Base-by-base conservation (phyloP, 2,113 vertebrate genomes). In the Antigone vipio region DNA sequence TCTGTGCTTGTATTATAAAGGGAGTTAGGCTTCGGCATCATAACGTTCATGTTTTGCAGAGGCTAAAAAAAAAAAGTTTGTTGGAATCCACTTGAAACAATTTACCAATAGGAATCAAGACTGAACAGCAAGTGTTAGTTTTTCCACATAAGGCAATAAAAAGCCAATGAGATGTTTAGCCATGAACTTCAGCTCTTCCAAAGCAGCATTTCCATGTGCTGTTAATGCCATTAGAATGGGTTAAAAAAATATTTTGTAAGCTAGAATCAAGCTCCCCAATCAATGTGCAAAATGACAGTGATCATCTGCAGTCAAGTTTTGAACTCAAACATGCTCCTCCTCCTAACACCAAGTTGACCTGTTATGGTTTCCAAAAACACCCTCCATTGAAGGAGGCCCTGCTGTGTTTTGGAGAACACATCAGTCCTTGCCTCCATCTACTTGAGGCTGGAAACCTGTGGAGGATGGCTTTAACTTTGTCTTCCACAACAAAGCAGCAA, bases 1-100 rank as follows among this genome's bases (percentile, higher is more conserved):
- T 98, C 95, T 95, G 98, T 98, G 97, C 98, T 98, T 97, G 98
- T 98, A 93, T 98, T 94, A 91, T 98, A 98, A 96, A 98, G 97
- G 78, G 98, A 94, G 82, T 96, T 97, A 74, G 97, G 97, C 94
- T 98, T 97, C 69, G 99, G 97, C 82, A 99, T 97, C 97, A 98
- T 97, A 27, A 95, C 95, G 62, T 98, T 98, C 97, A 99, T 75
- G 21, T 63, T 98, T 88, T 98, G 99, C 85, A 99, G 97, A 93
- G 99, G 98, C 98, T 99, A 89, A 63, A 93, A 98, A 77, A 97
- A n/a, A 97, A 85, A 84, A 95, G n/a, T 75, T 86, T 89, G 66
- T 90, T 89, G 26, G 27, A 22, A 85, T 72, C 38, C 27, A 72
- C 40, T 85, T 88, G 60, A 85, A 67, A 92, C 16, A 40, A 76